A percentile compares a stretch with the other conserved stretches of the same genome.
These are phyloP conservation scores for Leptinotarsa defecta DNA, from an alignment of 1,140 invertebrate species.

Conservation along the genomic window DNA sequence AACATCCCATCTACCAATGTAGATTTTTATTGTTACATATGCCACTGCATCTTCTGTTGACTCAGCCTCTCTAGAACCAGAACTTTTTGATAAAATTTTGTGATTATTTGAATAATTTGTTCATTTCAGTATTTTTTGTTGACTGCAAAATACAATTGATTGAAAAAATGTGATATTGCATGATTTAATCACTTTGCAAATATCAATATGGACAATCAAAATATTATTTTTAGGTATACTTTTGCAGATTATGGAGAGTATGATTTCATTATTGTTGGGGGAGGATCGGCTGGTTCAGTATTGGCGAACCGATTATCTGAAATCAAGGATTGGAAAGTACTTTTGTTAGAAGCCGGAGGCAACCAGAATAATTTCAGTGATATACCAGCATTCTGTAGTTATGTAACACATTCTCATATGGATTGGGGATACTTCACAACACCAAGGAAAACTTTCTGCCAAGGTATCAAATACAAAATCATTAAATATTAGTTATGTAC, in stretches of 20 bases:
- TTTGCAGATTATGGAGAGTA: conserved; percentile 40
- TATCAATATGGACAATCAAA: no score
- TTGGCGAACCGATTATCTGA: conserved; percentile 41
- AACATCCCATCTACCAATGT: no score
- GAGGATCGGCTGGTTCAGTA: conserved; percentile 41
- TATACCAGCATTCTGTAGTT: conserved; percentile 34
- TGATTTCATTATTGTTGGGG: conserved; percentile 47
- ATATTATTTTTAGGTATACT: background rate
- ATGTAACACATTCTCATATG: conserved; percentile 31
- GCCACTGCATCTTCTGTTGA: no score
- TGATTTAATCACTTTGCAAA: no score
- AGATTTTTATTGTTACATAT: no score
- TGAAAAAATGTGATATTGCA: no score
- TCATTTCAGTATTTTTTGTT: no score
- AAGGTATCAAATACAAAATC: conserved; percentile 14
- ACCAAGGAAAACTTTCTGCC: conserved; percentile 28
- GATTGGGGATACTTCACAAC: conserved; percentile 75
- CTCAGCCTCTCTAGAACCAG: no score
- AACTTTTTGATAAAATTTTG: no score
- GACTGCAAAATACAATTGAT: no score
- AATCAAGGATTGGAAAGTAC: conserved; percentile 35
- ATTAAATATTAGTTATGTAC: no score
- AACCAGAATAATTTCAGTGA: conserved; percentile 39
- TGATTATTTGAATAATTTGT: no score
- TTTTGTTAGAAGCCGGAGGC: conserved; percentile 50